Evolutionary conservation across 2,113 vertebrate species (phyloP).

Genomic region (Apteryx owenii): DNA sequence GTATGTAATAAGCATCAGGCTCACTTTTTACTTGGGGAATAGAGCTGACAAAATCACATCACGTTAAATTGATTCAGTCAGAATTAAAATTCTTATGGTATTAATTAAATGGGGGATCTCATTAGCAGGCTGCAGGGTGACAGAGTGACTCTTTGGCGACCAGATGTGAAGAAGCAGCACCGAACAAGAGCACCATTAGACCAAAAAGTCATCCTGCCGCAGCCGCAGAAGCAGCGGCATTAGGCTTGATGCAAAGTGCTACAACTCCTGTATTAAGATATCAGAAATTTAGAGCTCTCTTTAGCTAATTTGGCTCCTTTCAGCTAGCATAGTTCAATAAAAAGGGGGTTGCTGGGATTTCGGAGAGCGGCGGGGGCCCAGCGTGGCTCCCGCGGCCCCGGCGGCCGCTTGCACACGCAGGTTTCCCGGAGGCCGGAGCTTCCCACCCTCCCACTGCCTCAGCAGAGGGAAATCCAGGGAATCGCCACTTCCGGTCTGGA

Average conservation of each 20-base stretch:
- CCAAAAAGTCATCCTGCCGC: slow-evolving; percentile 56
- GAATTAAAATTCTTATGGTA: slow-evolving; percentile 99
- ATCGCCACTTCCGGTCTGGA: background rate
- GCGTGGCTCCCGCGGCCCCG: too few relatives aligned
- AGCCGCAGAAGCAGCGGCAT: slow-evolving; percentile 35
- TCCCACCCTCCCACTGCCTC: fast-evolving
- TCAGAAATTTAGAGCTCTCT: slow-evolving; percentile 65
- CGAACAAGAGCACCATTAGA: slow-evolving; percentile 80
- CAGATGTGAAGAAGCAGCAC: slow-evolving; percentile 94
- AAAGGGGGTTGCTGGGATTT: background rate
- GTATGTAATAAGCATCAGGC: slow-evolving; percentile 99
- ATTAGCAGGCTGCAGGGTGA: slow-evolving; percentile 98
- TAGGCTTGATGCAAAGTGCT: slow-evolving; percentile 21
- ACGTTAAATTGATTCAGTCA: slow-evolving; percentile 99
- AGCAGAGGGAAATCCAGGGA: background rate
- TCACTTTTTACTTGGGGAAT: slow-evolving; percentile 99
- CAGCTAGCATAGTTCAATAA: slow-evolving; percentile 64
- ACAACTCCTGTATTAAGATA: slow-evolving; percentile 24
- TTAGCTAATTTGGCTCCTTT: slow-evolving; percentile 76
- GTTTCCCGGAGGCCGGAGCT: too few relatives aligned
- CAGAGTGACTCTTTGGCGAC: slow-evolving; percentile 90
- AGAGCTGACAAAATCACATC: slow-evolving; percentile 99
- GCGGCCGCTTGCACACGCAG: too few relatives aligned
- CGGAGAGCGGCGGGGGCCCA: fast-evolving
- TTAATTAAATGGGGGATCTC: slow-evolving; percentile 99